phyloP scores from a whole-genome alignment of 1,140 invertebrate species.

The Hylaeus volcanicus region DNA sequence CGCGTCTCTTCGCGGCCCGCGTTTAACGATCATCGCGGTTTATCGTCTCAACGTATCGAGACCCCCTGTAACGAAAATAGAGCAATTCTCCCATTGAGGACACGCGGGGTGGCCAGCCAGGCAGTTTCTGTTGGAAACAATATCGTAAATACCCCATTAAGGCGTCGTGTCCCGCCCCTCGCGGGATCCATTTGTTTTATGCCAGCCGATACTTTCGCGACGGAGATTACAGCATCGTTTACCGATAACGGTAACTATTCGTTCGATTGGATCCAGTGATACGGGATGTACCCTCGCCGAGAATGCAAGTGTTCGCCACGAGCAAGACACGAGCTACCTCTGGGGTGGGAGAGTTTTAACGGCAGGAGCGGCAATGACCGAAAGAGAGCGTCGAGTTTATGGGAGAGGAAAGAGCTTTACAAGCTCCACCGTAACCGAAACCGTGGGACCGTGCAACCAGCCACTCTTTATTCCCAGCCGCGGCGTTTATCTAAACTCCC shows the following conservation, averaged over 20 bases:
- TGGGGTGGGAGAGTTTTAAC: constrained; percentile 31
- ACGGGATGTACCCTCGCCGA: neutral
- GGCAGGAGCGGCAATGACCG: constrained; percentile 30
- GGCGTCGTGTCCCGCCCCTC: neutral
- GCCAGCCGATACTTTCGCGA: constrained; percentile 26
- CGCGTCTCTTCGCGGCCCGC: too few species aligned
- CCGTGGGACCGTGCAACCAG: constrained; percentile 24
- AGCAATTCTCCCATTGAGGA: neutral
- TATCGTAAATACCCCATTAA: constrained; percentile 45
- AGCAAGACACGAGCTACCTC: constrained; percentile 18
- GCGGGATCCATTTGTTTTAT: constrained; percentile 49
- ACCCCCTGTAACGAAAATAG: neutral
- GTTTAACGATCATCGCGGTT: neutral
- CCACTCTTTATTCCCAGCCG: constrained; percentile 20
- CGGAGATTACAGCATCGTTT: constrained; percentile 51
- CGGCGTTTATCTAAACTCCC: constrained; percentile 22
- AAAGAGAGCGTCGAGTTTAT: constrained; percentile 28
- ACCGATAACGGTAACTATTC: constrained; percentile 52
- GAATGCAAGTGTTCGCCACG: neutral
- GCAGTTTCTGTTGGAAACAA: constrained; percentile 35
- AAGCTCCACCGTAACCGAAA: constrained; percentile 37
- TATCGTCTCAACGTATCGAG: too few species aligned
- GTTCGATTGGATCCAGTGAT: constrained; percentile 42
- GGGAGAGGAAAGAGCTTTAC: constrained; percentile 6
- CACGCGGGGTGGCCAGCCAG: neutral